These are phyloP conservation scores for Condylura cristata DNA, from an alignment of 2,113 vertebrate genomes.

Conservation along the genomic window DNA sequence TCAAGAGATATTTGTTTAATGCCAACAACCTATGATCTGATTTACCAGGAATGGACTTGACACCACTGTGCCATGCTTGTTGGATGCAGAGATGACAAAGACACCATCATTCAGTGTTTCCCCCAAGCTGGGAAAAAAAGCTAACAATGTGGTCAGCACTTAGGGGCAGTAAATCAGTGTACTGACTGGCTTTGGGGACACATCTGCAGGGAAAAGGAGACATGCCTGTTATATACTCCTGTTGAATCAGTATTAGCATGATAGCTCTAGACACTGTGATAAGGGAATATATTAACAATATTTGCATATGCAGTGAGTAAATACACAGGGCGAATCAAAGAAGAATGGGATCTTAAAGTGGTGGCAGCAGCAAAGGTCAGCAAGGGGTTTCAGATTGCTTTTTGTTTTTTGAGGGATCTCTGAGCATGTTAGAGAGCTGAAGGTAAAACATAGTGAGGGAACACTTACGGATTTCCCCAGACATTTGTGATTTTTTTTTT, in stretches of 20 bases:
- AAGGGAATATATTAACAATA: neutral
- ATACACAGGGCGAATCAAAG: neutral
- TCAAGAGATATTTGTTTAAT: neutral
- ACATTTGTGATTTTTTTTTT: neutral
- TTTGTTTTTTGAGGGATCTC: neutral
- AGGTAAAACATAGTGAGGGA: neutral
- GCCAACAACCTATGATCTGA: neutral
- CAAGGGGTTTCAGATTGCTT: neutral
- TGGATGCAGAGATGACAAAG: no score
- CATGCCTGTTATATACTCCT: neutral
- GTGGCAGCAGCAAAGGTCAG: neutral
- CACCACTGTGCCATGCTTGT: no score
- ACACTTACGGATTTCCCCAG: no score
- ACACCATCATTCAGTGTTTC: neutral
- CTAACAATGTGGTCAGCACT: neutral
- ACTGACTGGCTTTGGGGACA: neutral
- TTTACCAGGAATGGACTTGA: neutral
- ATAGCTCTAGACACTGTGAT: neutral
- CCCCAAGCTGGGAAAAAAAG: neutral
- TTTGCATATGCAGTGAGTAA: neutral
- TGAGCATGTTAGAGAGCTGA: neutral
- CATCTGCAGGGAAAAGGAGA: neutral
- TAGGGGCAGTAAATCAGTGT: neutral
- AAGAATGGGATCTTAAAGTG: neutral
- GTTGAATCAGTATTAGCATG: neutral